Evolutionary conservation across 2,888 invertebrate species (phyloP), one percentile per base, ranked within the genome.

Genomic region (Graphium colonna): DNA sequence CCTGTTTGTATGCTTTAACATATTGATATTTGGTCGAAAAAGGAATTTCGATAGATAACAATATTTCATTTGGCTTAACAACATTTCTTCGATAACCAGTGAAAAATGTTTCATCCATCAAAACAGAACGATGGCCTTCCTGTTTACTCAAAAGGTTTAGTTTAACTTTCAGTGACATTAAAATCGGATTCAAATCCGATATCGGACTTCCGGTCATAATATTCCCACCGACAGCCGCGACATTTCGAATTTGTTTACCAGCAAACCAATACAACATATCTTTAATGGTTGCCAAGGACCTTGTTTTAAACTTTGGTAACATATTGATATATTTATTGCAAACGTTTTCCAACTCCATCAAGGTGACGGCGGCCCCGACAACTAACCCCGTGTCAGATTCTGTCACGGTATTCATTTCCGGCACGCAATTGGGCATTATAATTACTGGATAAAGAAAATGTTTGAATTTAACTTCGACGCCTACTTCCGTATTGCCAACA

Each of bases 151-250:
- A 69, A 1, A 95, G 73, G 65, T 93, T 92, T n/a, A 95, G 75
- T 68, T 96, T 93, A 40, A 96, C 93, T 65, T 96, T 92, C 12
- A 94, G 92, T 0, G 98, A 96, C 91, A 97, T 93, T 57, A 98
- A 92, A 62, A 98, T 93, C 0, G 98, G 98, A 82, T 97, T 97
- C 71, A 98, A 90, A 82, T 98, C 98, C 0, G 98, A 98, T 73
- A 98, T 98, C 0, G 98, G 98, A 83, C 98, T 98, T 15, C 96
- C 96, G 0, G 98, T 98, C 93, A 98, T 97, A 60, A 98, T 95
- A 73, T 98, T 98, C 13, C 98, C 98, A 40, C 96, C 98, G 40
- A 98, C 82, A 10, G 96, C 94, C 39, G 97, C 98, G n/a, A 97
- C 97, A 77, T 97, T 98, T 66, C 98, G 91, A 53, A 98, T 97